These are phyloP conservation scores for Suncus etruscus DNA, from an alignment of 2,113 vertebrate genomes.

Conservation along the genomic window DNA sequence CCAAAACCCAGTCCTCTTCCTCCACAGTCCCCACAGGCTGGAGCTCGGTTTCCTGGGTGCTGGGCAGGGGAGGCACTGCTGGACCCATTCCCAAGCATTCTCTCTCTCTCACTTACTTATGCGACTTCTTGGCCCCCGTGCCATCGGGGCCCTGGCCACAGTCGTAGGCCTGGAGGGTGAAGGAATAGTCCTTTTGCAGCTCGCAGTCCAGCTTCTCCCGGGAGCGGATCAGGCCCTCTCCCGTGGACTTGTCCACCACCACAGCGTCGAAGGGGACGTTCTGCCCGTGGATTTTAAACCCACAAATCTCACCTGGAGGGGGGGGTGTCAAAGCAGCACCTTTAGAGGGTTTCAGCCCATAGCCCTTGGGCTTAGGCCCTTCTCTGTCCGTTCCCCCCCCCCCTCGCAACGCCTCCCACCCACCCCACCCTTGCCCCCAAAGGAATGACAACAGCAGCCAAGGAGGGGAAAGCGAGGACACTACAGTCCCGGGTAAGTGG, in stretches of 20 bases:
- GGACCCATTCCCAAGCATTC: accelerated
- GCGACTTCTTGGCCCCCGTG: conserved; percentile 94
- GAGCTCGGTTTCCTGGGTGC: too few species aligned
- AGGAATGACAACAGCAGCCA: conserved; percentile 92
- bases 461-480: conserved; percentile 93
- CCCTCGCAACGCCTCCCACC: not conserved
- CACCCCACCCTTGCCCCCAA: conserved; percentile 27
- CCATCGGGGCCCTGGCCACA: conserved; percentile 97
- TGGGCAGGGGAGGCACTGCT: too few species aligned
- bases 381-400: not conserved
- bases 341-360: conserved; percentile 34
- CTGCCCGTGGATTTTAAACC: conserved; percentile 98
- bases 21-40: too few species aligned
- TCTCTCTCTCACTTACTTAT: conserved; percentile 92
- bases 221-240: conserved; percentile 95
- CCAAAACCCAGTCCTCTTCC: too few species aligned
- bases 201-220: conserved; percentile 98
- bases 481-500: conserved; percentile 89
- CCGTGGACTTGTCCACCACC: conserved; percentile 98
- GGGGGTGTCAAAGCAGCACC: conserved; percentile 76
- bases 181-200: conserved; percentile 97
- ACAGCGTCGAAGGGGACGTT: conserved; percentile 98
- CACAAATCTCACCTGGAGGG: conserved; percentile 95
- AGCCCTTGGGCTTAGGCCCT: accelerated
- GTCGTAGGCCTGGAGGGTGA: conserved; percentile 98